phyloP scores from a whole-genome alignment of 2,113 vertebrate species.

The Riparia riparia region DNA sequence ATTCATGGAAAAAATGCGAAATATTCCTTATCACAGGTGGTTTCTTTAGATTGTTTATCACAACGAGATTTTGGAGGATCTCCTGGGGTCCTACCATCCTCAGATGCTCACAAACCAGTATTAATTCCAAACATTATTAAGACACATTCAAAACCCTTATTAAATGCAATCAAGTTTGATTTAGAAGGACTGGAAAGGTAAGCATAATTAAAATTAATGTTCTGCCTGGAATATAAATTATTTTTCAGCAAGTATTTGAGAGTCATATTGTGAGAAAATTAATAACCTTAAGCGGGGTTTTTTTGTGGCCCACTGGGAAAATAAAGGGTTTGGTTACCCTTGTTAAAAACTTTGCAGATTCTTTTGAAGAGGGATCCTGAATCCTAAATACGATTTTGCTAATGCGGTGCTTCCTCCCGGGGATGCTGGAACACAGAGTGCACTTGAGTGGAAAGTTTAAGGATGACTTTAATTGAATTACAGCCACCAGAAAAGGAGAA shows the following conservation, averaged over 20 bases:
- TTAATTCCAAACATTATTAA: slow-evolving; percentile 74
- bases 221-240: slow-evolving; percentile 56
- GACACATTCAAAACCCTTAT: slow-evolving; percentile 61
- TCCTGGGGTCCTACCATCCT: slow-evolving; percentile 45
- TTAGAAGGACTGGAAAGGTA: slow-evolving; percentile 67
- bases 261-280: slow-evolving; percentile 61
- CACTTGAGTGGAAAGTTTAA: not conserved
- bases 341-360: not conserved
- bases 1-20: not conserved
- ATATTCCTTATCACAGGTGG: slow-evolving; percentile 3
- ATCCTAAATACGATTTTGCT: not conserved
- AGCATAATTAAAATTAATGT: slow-evolving; percentile 69
- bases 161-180: slow-evolving; percentile 75
- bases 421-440: not conserved
- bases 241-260: slow-evolving; percentile 19
- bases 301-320: slow-evolving; percentile 16
- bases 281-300: slow-evolving; percentile 10
- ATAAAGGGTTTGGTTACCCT: not conserved
- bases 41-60: slow-evolving; percentile 40
- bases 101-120: slow-evolving; percentile 45
- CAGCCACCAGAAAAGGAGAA: not conserved
- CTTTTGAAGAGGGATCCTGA: slow-evolving; percentile 10
- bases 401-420: not conserved
- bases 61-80: slow-evolving; percentile 46
- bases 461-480: not conserved